phyloP scores from a whole-genome alignment of 1,140 invertebrate genomes.

The Conus ventricosus region DNA sequence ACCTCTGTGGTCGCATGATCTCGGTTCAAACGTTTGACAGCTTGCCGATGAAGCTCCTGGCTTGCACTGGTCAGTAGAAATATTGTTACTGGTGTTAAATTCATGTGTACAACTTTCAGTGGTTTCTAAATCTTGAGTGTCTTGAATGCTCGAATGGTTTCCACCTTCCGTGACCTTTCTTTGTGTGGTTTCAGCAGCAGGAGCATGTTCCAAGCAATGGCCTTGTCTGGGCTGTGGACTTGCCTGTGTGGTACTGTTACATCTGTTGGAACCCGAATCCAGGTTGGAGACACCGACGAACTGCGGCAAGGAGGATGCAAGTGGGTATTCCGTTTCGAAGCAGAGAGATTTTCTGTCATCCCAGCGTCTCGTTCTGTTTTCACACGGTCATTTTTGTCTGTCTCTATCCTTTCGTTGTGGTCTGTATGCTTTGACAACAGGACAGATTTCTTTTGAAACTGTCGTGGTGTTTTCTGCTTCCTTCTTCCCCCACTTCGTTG shows the following conservation, averaged over 20 bases:
- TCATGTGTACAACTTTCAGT: not conserved
- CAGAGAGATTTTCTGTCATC: not conserved
- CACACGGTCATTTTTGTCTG: not conserved
- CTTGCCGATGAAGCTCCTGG: not conserved
- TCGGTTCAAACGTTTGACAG: not conserved
- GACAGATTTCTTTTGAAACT: not conserved
- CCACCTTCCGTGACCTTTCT: not conserved
- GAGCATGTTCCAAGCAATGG: not conserved
- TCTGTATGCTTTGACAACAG: not conserved
- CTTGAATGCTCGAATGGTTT: not conserved
- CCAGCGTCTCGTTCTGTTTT: not conserved
- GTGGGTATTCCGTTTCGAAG: not conserved
- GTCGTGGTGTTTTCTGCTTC: slow-evolving; percentile 6
- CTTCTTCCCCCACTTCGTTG: not conserved
- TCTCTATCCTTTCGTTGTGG: not conserved
- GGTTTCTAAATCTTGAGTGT: not conserved
- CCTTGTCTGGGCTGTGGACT: not conserved
- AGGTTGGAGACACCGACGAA: not conserved
- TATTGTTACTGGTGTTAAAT: not conserved
- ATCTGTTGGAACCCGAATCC: not conserved
- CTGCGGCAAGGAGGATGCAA: not conserved
- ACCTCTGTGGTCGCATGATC: not conserved
- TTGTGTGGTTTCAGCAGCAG: not conserved
- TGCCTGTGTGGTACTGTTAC: not conserved
- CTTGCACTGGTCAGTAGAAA: not conserved